These are phyloP conservation scores for Crenichthys baileyi DNA, from an alignment of 2,797 vertebrate species.

Conservation along the genomic window DNA sequence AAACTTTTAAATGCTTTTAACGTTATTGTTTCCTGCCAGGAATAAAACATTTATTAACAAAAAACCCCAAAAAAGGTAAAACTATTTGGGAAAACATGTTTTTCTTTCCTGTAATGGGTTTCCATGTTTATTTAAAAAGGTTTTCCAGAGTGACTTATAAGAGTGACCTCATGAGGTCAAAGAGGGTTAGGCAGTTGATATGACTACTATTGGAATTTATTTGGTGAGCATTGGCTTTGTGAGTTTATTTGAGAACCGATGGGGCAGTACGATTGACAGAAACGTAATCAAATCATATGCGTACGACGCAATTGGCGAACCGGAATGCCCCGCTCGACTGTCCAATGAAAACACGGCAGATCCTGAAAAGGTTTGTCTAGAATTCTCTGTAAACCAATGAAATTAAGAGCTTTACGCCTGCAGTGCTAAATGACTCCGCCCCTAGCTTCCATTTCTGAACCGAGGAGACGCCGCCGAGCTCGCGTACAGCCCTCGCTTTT, in stretches of 20 bases:
- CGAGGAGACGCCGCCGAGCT: conserved; percentile 71
- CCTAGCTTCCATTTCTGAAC: conserved; percentile 84
- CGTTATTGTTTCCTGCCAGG: background rate
- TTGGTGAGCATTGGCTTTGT: conserved; percentile 33
- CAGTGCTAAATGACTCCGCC: conserved; percentile 79
- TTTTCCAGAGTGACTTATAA: conserved; percentile 8
- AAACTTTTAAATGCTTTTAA: background rate
- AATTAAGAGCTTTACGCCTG: conserved; percentile 67
- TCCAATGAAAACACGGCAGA: conserved; percentile 62
- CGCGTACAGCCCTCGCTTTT: conserved; percentile 72
- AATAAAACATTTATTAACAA: background rate
- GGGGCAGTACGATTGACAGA: conserved; percentile 55
- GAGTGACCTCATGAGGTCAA: conserved; percentile 23
- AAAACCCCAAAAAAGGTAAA: background rate
- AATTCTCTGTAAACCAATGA: conserved; percentile 62
- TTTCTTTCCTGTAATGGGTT: background rate
- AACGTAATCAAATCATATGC: conserved; percentile 57
- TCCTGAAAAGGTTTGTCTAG: conserved; percentile 31
- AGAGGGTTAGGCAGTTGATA: conserved; percentile 6
- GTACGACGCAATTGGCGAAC: conserved; percentile 43
- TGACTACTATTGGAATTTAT: conserved; percentile 39
- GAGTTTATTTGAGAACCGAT: conserved; percentile 5
- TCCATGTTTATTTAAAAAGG: background rate
- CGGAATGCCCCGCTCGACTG: conserved; percentile 35
- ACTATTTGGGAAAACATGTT: background rate